phyloP scores from a whole-genome alignment of 2,888 invertebrate genomes.

The Tetheella fluctuosa region DNA sequence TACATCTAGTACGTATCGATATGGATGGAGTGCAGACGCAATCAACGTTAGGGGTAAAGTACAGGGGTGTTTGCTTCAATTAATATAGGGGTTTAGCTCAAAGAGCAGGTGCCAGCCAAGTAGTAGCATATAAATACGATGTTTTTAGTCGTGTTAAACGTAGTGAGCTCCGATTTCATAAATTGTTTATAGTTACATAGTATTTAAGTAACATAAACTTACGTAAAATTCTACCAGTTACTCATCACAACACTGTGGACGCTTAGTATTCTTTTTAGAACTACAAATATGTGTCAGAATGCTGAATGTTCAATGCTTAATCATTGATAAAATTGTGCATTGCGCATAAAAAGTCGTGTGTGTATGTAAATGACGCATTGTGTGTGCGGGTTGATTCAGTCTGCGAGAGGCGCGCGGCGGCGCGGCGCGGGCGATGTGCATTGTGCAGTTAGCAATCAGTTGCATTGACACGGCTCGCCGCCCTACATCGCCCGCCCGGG shows the following conservation, averaged over 20 bases:
- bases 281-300: constrained; percentile 39
- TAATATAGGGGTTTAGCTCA: constrained; percentile 43
- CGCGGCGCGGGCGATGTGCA: constrained; percentile 15
- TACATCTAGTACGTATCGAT: constrained; percentile 26
- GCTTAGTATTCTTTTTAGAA: constrained; percentile 17
- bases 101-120: constrained; percentile 28
- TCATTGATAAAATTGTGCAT: constrained; percentile 48
- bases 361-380: constrained; percentile 60
- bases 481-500: constrained; percentile 17
- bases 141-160: too few species aligned
- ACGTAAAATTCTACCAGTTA: too few species aligned
- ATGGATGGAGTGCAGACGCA: constrained; percentile 45
- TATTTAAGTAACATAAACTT: too few species aligned
- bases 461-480: constrained; percentile 51
- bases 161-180: too few species aligned
- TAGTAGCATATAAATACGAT: too few species aligned
- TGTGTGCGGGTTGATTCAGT: constrained; percentile 51
- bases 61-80: constrained; percentile 54
- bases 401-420: constrained; percentile 27
- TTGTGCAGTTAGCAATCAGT: constrained; percentile 59
- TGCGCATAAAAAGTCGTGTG: constrained; percentile 33
- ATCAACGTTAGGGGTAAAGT: constrained; percentile 50
- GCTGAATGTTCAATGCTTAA: constrained; percentile 29
- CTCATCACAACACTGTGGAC: constrained; percentile 14
- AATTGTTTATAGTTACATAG: too few species aligned